Base-by-base conservation (phyloP, 1,140 invertebrate genomes). In the Lepidotrigona ventralis region DNA sequence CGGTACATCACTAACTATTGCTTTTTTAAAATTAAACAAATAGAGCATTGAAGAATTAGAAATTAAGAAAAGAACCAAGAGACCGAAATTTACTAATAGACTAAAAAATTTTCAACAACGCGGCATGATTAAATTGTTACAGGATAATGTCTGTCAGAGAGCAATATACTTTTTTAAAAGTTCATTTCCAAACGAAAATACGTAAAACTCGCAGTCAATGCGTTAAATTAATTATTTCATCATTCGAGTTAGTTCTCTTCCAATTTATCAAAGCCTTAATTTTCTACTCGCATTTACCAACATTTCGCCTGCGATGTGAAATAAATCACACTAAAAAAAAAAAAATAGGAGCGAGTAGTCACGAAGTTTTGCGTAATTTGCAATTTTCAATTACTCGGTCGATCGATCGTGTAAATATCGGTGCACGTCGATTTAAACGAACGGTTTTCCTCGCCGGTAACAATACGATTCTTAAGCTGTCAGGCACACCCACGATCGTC, bases 161-260 rank as follows among this genome's bases (percentile, higher is more conserved):
- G 39, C 9, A 46, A 46, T 46, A 46, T 46, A 46, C 39, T 46
- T 46, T 46, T 46, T 0, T 46, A 46, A 46, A 46, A 39, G 6
- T 8, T 46, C 39, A 46, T 46, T 46, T 46, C 39, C 8, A 46
- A 46, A 46, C 0, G 39, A 46, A 46, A 8, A 8, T 46, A 8
- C 3, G 39, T 39, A 8, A 46, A 46, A 46, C 39, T 46, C 39
- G 39, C 39, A 39, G 4, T 39, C 39, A 39, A 3, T 6, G 39
- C 39, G 39, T 46, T 70, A 82, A 46, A 81, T 72, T 72, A 39
- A 69, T 77, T 60, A 78, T 78, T 78, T 60, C 74, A 73, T 69
- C 51, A 56, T 60, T 56, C 63, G 19, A 63, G 8, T 15, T 33
- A 12, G 14, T 29, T 19, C 58, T 54, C 21, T 19, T 29, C 5